Conservation (phyloP, 2,113 vertebrate genomes). For the Callionymus lyra region DNA sequence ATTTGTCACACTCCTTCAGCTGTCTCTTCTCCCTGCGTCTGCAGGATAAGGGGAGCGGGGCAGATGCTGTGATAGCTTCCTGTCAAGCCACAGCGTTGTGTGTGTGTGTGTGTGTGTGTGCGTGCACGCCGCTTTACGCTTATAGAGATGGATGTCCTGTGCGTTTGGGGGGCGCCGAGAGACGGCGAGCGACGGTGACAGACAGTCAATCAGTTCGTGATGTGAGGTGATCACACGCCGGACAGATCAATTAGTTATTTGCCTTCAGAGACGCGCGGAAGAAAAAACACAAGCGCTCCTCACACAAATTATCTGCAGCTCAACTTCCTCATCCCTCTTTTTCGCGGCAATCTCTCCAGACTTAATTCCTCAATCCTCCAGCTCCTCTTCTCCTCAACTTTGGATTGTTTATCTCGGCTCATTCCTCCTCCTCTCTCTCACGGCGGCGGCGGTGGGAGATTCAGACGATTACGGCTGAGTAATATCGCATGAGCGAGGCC, state of each 20-base stretch:
- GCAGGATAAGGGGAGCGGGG: slow-evolving; percentile 15
- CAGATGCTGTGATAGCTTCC: slow-evolving; percentile 41
- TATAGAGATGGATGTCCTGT: slow-evolving; percentile 49
- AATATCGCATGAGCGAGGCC: slow-evolving; percentile 43
- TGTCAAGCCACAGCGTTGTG: slow-evolving; percentile 21
- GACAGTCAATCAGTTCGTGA: slow-evolving; percentile 63
- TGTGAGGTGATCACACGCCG: slow-evolving; percentile 59
- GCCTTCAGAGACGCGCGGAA: slow-evolving; percentile 37
- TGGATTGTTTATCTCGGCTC: slow-evolving; percentile 49
- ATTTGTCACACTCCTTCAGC: slow-evolving; percentile 47
- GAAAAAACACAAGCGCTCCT: slow-evolving; percentile 35
- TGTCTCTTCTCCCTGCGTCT: slow-evolving; percentile 20
- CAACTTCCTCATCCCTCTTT: slow-evolving; percentile 32
- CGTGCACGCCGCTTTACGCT: slow-evolving; percentile 4
- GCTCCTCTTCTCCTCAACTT: slow-evolving; percentile 7
- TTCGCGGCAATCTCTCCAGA: slow-evolving; percentile 30
- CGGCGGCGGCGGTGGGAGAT: slow-evolving; percentile 43
- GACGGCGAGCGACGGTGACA: slow-evolving; percentile 46
- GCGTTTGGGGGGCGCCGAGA: slow-evolving; percentile 40
- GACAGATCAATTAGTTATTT: slow-evolving; percentile 66
- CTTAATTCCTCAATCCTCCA: no score
- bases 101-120: neutral
- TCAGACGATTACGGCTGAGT: slow-evolving; percentile 45
- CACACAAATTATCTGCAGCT: slow-evolving; percentile 45
- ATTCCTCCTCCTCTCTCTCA: slow-evolving; percentile 37